phyloP scores from a whole-genome alignment of 2,797 vertebrate species.

The Melanotaenia boesemani region DNA sequence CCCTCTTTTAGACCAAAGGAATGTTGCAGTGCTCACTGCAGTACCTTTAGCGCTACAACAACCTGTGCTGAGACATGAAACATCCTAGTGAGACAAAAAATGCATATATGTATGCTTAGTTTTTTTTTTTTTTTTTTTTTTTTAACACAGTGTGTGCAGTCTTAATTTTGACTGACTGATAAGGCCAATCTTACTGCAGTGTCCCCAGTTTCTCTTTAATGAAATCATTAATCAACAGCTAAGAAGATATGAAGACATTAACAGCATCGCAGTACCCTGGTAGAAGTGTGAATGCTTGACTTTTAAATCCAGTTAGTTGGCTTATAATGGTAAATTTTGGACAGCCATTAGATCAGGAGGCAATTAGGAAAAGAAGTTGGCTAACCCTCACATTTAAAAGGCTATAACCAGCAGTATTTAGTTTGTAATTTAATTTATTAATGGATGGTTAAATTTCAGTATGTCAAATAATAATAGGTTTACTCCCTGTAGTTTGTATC shows the following conservation, averaged over 20 bases:
- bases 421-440: not conserved
- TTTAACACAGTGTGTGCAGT: not conserved
- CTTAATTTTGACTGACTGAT: not conserved
- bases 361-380: not conserved
- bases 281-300: not conserved
- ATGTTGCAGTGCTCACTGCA: constrained; percentile 38
- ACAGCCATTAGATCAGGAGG: not conserved
- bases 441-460: not conserved
- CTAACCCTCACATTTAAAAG: not conserved
- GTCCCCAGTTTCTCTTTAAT: constrained; percentile 17
- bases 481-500: not conserved
- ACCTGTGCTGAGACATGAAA: constrained; percentile 3
- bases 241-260: constrained; percentile 18
- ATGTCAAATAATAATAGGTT: not conserved
- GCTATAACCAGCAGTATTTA: not conserved
- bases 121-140: no score
- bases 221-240: constrained; percentile 48
- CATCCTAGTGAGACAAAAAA: not conserved
- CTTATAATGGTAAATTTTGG: not conserved
- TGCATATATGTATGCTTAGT: no score
- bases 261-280: not conserved
- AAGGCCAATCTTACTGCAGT: not conserved
- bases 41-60: constrained; percentile 16
- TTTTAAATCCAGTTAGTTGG: not conserved
- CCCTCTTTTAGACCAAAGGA: constrained; percentile 47